Conservation (phyloP, 2,888 invertebrate genomes). For the Prosopocoilus inquinatus region DNA sequence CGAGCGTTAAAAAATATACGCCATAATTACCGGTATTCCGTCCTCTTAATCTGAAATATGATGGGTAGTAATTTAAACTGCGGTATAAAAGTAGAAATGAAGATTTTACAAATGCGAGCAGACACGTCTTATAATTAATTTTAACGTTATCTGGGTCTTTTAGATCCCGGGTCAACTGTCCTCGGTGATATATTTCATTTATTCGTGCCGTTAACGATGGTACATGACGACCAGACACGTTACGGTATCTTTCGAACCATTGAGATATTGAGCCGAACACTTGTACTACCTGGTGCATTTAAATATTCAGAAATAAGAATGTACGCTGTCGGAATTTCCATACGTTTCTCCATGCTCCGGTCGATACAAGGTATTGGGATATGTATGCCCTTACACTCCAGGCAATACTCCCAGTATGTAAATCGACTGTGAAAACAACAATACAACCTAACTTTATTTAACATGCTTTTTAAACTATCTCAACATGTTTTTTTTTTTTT, state of each 20-base stretch:
- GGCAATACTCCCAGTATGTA: constrained; percentile 24
- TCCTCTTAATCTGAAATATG: constrained; percentile 19
- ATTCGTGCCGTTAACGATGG: constrained; percentile 18
- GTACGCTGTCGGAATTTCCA: not conserved
- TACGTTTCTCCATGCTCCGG: not conserved
- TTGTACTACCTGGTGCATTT: not conserved
- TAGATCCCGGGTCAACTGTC: constrained; percentile 23
- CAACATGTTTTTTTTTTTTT: too few relatives aligned
- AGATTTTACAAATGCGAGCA: constrained; percentile 11
- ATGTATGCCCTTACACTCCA: not conserved
- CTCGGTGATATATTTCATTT: constrained; percentile 28
- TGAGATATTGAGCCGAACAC: not conserved
- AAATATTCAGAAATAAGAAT: not conserved
- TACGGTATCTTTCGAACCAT: not conserved
- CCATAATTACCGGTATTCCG: constrained; percentile 7
- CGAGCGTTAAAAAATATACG: not conserved
- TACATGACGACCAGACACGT: not conserved
- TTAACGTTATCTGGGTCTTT: constrained; percentile 25
- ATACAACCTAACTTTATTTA: too few relatives aligned
- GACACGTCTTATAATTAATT: constrained; percentile 27
- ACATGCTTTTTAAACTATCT: too few relatives aligned
- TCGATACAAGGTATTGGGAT: not conserved
- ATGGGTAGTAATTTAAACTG: constrained; percentile 6
- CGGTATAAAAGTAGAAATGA: constrained; percentile 10
- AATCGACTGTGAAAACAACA: constrained; percentile 9